A percentile compares a stretch with the other conserved stretches of the same genome.
Conservation (phyloP, 2,888 invertebrate genomes). For the Campoplex nolae region DNA sequence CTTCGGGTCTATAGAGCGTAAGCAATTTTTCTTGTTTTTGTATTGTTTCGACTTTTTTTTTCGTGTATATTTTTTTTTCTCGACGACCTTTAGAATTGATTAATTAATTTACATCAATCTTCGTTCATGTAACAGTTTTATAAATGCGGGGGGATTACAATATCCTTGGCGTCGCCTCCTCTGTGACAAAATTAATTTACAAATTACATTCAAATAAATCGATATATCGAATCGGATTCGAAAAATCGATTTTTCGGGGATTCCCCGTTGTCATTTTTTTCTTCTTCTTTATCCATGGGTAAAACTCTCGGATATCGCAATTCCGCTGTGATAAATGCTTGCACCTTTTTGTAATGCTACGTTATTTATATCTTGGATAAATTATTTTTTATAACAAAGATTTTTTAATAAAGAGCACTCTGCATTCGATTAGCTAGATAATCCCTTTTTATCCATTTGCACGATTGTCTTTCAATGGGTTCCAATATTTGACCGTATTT, state of each 20-base stretch:
- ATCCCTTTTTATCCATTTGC: not conserved
- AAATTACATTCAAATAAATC: not conserved
- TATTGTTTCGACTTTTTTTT: not conserved
- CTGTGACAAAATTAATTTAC: not conserved
- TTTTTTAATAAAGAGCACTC: slow-evolving; percentile 4
- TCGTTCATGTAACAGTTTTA: not conserved
- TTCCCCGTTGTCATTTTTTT: not conserved
- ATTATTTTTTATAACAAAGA: not conserved
- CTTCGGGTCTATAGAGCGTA: slow-evolving; percentile 72
- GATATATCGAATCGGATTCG: not conserved
- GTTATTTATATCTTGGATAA: slow-evolving; percentile 60
- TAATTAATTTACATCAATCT: not conserved
- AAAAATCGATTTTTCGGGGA: not conserved
- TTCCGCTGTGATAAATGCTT: not conserved
- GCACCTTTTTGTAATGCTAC: slow-evolving; percentile 7
- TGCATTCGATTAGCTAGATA: not conserved
- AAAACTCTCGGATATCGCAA: not conserved
- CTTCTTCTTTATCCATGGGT: not conserved
- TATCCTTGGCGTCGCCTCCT: not conserved
- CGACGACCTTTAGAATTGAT: not conserved
- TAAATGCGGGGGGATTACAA: not conserved
- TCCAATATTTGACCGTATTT: not conserved
- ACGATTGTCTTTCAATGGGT: not conserved
- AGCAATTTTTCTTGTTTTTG: slow-evolving; percentile 67
- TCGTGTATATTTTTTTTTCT: not conserved